Base-by-base conservation (phyloP, 2,888 invertebrate species). In the Synanthedon myopaeformis region DNA sequence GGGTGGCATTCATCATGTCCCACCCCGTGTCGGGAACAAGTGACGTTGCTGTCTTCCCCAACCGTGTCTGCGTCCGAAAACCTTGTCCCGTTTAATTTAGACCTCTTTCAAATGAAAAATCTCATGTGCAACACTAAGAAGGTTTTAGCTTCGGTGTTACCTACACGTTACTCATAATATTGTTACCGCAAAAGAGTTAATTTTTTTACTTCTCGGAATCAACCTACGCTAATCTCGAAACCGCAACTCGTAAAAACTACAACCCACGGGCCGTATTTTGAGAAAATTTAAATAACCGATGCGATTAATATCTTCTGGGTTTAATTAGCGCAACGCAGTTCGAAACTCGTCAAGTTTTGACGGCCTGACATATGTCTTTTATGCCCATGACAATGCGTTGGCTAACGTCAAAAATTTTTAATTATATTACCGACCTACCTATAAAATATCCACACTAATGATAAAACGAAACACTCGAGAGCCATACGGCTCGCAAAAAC, bases 1-100 rank as follows among this genome's bases (percentile, higher is more conserved):
- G 84, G 84, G 85, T 82, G 83, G 81, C 75, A 78, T 78, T 72
- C 74, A 72, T 75, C 75, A 76, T 69, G 78, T 69, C 79, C 81
- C 85, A 82, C 85, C 85, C 85, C 78, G 78, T 76, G 83, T 79
- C 82, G 78, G 72, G 73, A 69, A 74, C 82, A 80, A 82, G 82
- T 81, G 82, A 80, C 82, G 74, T 66, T 65, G 62, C 76, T 74
- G 82, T 79, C 84, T 78, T 80, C 80, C 82, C 80, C 78, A 78
- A 74, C 70, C 75, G 78, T 35, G 35, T 69, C 78, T 79, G 81
- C 72, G 68, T 74, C 76, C 71, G 76, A 76, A 41, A 51, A 51
- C 51, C 51, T 49, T 35, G 51, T 51, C 51, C 35, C 41, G 35
- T 51, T 51, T 51, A 41, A 35, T 41, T 10, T 28, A 12, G n/a